Evolutionary conservation across 2,113 vertebrate species (phyloP).

Genomic region (Serinus canaria): DNA sequence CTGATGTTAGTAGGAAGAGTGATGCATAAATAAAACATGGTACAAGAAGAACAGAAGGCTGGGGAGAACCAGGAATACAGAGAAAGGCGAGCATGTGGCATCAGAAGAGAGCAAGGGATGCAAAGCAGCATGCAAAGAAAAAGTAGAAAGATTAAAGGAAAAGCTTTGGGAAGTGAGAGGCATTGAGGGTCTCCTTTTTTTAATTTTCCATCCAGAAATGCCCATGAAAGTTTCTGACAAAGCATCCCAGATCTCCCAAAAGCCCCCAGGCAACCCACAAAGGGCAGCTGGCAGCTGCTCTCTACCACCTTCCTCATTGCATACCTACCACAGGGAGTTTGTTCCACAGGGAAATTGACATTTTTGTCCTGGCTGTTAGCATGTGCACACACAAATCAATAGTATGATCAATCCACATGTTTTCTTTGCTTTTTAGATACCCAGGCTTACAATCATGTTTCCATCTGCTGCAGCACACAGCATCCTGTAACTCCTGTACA

Average conservation of each 20-base stretch:
- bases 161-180: background rate
- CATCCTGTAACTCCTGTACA: background rate
- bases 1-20: background rate
- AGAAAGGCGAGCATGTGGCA: background rate
- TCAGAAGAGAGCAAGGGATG: background rate
- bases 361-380: background rate
- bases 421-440: background rate
- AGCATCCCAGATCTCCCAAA: background rate
- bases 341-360: background rate
- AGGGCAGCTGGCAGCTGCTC: background rate
- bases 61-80: background rate
- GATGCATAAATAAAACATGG: background rate
- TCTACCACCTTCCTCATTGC: background rate
- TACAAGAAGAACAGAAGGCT: background rate
- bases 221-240: background rate
- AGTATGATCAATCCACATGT: background rate
- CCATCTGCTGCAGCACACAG: rapidly evolving
- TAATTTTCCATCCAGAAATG: background rate
- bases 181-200: background rate
- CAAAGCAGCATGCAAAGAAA: background rate
- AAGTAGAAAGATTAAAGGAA: background rate
- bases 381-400: background rate
- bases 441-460: background rate
- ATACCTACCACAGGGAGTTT: background rate
- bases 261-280: background rate